Percentiles rank a stretch among this genome's conserved stretches.
These are phyloP conservation scores for Luffia ferchaultella DNA, from an alignment of 2,888 invertebrate species.

Conservation along the genomic window DNA sequence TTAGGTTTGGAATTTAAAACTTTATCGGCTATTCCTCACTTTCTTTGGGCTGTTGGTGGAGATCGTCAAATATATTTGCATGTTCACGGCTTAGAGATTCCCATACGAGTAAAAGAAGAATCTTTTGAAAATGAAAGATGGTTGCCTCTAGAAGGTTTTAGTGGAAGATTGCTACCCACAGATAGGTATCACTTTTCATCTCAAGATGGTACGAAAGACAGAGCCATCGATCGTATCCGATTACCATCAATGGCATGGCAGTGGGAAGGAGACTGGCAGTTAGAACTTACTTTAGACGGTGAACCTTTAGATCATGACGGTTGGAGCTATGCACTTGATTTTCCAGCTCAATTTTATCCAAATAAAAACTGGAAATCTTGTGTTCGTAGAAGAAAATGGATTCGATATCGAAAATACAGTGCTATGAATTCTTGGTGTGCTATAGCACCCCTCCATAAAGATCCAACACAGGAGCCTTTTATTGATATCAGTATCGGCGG, in stretches of 20 bases:
- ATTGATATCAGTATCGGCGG: conserved; percentile 92
- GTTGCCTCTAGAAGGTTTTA: conserved; percentile 90
- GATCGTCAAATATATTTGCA: conserved; percentile 93
- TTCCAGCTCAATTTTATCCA: conserved; percentile 82
- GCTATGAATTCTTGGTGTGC: conserved; percentile 94
- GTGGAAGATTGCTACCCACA: conserved; percentile 83
- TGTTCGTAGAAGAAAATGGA: conserved; percentile 90
- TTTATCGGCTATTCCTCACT: conserved; percentile 83
- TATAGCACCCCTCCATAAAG: conserved; percentile 87
- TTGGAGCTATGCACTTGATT: conserved; percentile 94
- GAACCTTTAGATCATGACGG: conserved; percentile 90
- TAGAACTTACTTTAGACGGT: conserved; percentile 84
- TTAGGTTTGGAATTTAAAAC: conserved; percentile 89
- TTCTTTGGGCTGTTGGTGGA: conserved; percentile 92
- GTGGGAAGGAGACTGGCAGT: conserved; percentile 95
- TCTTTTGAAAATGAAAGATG: conserved; percentile 95
- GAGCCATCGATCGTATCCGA: conserved; percentile 81
- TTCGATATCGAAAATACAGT: conserved; percentile 85
- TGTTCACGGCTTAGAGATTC: conserved; percentile 88
- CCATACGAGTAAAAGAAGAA: conserved; percentile 89
- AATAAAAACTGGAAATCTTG: conserved; percentile 90
- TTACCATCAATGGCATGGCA: conserved; percentile 95
- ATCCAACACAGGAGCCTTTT: conserved; percentile 92
- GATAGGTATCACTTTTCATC: conserved; percentile 89
- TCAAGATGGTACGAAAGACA: conserved; percentile 80